phyloP scores from a whole-genome alignment of 2,797 vertebrate species.

The Gambelia wislizenii region DNA sequence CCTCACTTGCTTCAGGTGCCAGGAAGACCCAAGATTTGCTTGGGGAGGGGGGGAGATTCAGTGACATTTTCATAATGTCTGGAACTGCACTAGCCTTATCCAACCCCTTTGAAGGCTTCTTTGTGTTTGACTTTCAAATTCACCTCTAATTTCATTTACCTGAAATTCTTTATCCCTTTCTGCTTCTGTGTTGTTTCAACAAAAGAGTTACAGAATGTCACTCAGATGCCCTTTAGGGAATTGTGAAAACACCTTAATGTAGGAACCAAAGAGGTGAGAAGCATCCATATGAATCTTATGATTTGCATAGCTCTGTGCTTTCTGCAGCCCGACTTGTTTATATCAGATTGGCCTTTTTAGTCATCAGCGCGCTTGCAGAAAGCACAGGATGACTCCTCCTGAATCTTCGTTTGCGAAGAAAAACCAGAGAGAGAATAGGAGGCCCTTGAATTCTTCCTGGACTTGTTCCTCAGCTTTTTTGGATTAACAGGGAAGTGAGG shows the following conservation, averaged over 20 bases:
- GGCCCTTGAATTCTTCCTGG: background rate
- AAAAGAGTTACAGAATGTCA: background rate
- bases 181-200: fast-evolving
- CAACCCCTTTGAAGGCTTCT: background rate
- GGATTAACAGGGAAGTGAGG: background rate
- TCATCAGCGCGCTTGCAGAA: no score
- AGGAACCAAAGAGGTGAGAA: background rate
- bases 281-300: background rate
- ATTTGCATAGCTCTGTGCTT: background rate
- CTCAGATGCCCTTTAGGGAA: background rate
- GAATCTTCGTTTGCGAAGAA: no score
- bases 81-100: background rate
- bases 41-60: no score
- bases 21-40: background rate
- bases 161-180: background rate
- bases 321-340: no score
- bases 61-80: background rate
- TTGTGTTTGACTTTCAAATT: background rate
- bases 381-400: no score
- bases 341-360: no score
- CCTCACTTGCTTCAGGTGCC: background rate
- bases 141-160: fast-evolving
- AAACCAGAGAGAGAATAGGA: no score
- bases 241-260: background rate
- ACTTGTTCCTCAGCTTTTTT: background rate